Conservation (phyloP, 2,797 vertebrate species). For the Columba guinea region DNA sequence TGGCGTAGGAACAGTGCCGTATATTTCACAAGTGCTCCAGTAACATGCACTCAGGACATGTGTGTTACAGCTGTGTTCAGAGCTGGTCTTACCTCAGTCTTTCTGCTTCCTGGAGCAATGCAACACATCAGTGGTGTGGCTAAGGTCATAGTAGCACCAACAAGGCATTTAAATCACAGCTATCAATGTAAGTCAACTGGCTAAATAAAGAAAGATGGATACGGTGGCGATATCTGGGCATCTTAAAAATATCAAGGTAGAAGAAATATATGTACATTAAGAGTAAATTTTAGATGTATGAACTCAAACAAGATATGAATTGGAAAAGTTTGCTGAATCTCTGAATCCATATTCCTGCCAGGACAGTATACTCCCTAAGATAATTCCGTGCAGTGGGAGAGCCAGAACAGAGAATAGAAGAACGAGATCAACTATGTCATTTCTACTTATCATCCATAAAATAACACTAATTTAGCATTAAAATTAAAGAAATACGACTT, state of each 20-base stretch:
- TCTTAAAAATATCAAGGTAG: not conserved
- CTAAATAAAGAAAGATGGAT: not conserved
- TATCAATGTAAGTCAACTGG: not conserved
- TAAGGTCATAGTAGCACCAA: not conserved
- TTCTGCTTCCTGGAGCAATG: not conserved
- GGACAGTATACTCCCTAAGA: not conserved
- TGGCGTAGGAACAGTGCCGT: not conserved
- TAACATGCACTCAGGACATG: fast-evolving
- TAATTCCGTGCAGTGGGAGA: not conserved
- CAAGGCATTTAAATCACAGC: not conserved
- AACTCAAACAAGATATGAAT: not conserved
- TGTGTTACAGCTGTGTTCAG: not conserved
- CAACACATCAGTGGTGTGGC: not conserved
- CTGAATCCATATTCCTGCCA: not conserved
- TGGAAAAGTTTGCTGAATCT: not conserved
- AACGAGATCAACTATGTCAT: not conserved
- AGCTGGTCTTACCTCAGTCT: not conserved
- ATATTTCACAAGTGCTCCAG: not conserved
- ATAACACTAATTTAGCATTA: not conserved
- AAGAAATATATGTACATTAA: not conserved
- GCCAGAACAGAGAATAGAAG: not conserved
- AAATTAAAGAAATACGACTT: not conserved
- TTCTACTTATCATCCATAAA: not conserved
- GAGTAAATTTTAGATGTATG: not conserved
- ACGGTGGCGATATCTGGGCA: not conserved